Conservation (phyloP, 2,113 vertebrate genomes). For the Stegastes partitus region DNA sequence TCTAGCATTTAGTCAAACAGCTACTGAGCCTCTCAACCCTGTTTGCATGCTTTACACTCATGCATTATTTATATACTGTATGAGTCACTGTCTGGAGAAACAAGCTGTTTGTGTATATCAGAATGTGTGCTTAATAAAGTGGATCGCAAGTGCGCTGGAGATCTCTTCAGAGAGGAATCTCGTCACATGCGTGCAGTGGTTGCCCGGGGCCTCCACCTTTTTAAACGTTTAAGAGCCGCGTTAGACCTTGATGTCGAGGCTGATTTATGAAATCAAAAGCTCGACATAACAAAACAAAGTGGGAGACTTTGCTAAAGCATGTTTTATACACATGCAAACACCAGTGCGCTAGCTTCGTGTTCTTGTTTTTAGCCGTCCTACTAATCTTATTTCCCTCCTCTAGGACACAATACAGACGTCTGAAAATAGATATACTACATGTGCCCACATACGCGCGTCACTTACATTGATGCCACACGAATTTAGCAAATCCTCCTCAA, state of each 20-base stretch:
- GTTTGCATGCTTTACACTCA: slow-evolving; percentile 61
- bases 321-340: too few relatives aligned
- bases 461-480: too few relatives aligned
- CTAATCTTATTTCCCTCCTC: too few relatives aligned
- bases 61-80: slow-evolving; percentile 66
- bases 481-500: too few relatives aligned
- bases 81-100: slow-evolving; percentile 60
- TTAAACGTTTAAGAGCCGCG: slow-evolving; percentile 32
- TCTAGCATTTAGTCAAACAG: slow-evolving; percentile 56
- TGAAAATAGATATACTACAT: too few relatives aligned
- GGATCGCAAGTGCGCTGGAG: slow-evolving; percentile 6
- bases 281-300: too few relatives aligned
- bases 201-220: slow-evolving; percentile 16
- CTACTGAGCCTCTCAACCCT: slow-evolving; percentile 50
- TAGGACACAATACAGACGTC: too few relatives aligned
- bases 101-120: slow-evolving; percentile 45
- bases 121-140: slow-evolving; percentile 54
- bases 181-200: slow-evolving; percentile 35
- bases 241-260: slow-evolving; percentile 13
- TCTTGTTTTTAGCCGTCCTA: too few relatives aligned
- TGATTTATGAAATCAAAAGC: background rate
- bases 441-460: too few relatives aligned
- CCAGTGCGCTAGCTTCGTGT: too few relatives aligned
- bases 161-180: slow-evolving; percentile 22
- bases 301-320: too few relatives aligned